Base-by-base conservation (phyloP, 2,113 vertebrate genomes). In the Cynopterus brachyotis region DNA sequence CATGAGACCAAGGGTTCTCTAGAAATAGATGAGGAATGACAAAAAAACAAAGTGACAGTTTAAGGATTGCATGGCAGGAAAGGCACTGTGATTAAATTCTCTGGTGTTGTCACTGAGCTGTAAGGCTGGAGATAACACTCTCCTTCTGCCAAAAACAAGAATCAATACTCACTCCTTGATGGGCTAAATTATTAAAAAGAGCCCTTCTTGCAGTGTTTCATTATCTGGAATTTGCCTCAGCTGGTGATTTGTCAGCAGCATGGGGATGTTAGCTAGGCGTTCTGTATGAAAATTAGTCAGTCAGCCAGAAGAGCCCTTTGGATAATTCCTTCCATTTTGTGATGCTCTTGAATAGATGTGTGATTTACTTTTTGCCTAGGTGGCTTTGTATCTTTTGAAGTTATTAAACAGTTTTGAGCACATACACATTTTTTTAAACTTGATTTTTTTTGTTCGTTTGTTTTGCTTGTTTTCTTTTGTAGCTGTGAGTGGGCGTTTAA, bases 101-200 rank as follows among this genome's bases (percentile, higher is more conserved):
- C 98, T 98, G 98, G 98, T 98, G 98, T 98, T 98, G 98, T 98
- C 98, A 98, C 96, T 84, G 93, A 98, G 98, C 98, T 98, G 97
- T 98, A 96, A 99, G 98, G 98, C 98, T 96, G 97, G 91, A 99
- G 98, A 98, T 98, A 99, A 99, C 98, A 98, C 99, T 99, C 99
- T 99, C 96, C 98, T 98, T 90, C 97, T 94, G 98, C 98, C 98
- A 99, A 97, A 99, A 99, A 99, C 98, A 99, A 98, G 98, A 99
- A 99, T 99, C 99, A 99, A 98, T 99, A 99, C 98, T 97, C 98
- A 98, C 98, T 99, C 98, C 98, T 98, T 98, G 98, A 99, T 98
- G 98, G 98, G 98, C 98, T 99, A 99, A 99, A 99, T 99, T 99
- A 99, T 99, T 99, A 99, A 99, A 98, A 98, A 98, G 98, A 98